Base-by-base conservation (phyloP, 2,888 invertebrate genomes). In the Trachelus stipa region DNA sequence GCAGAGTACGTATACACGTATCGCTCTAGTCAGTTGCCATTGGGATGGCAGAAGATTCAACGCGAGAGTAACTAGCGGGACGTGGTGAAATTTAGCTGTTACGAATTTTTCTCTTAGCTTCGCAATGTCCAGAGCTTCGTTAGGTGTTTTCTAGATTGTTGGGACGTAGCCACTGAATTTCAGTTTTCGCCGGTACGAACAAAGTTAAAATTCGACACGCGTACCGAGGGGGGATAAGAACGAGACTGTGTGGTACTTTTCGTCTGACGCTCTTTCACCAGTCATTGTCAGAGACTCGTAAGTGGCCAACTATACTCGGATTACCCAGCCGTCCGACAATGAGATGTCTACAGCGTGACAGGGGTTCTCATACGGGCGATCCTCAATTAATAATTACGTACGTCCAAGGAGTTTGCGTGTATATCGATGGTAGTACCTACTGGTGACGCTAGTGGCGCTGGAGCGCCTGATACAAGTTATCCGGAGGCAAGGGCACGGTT, bases 401-500 rank as follows among this genome's bases (percentile, higher is more conserved):
- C 3, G 56, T 56, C 56, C 56, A 56, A 56, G 56, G 56, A 56
- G 56, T 56, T 56, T 9, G 6, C 23, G 2, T 23, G 23, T 23
- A 23, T 56, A 23, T 23, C 23, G 56, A 9, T 23, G 23, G 56
- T 56, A 2, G 23, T 56, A 23, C 23, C 15, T 6, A 23, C 40
- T 40, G 40, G 40, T 23, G 23, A 23, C 6, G 40, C 15, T 40
- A 6, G 6, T 1, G 56, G 23, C 15, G 23, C 6, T 15, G 40
- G 40, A 56, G 23, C 9, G 56, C 23, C 56, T 1, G 56, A 56
- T 56, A 56, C 56, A 56, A 56, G 56, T 9, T 56, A 23, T 23
- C 56, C 56, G 56, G 23, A 9, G 56, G 56, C 56, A 56, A 56
- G 23, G 56, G 77, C 75, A 76, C 69, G 85, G 86, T 86, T 85